phyloP scores from a whole-genome alignment of 2,113 vertebrate species.

The Leptocoma aspasia region DNA sequence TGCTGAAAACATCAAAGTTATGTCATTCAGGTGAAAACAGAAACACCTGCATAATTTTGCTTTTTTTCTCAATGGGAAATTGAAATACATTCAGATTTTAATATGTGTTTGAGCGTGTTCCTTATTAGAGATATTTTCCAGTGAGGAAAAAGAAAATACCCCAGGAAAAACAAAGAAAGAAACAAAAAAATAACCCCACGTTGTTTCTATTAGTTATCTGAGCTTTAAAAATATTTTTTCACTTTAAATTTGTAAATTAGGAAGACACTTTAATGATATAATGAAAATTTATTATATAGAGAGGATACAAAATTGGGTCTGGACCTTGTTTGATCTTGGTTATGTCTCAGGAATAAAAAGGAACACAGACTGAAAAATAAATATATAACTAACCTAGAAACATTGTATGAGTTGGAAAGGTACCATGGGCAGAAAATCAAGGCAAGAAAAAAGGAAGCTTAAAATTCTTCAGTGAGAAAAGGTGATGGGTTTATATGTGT shows the following conservation, averaged over 20 bases:
- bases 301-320: not conserved
- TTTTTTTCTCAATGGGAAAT: not conserved
- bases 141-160: not conserved
- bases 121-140: not conserved
- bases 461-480: not conserved
- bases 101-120: not conserved
- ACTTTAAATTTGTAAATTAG: not conserved
- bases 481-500: not conserved
- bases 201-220: not conserved
- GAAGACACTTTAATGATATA: not conserved
- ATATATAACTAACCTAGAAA: not conserved
- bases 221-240: not conserved
- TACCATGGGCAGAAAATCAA: not conserved
- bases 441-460: not conserved
- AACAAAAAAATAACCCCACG: not conserved
- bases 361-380: not conserved
- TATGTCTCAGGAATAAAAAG: not conserved
- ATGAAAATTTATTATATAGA: not conserved
- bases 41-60: not conserved
- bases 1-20: not conserved
- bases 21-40: not conserved
- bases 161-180: not conserved
- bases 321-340: not conserved
- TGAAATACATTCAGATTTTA: not conserved
- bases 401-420: not conserved